phyloP scores from a whole-genome alignment of 30 jellyfish, hydroid and myxozoan genomes.

The Phacellophora camtschatica region DNA sequence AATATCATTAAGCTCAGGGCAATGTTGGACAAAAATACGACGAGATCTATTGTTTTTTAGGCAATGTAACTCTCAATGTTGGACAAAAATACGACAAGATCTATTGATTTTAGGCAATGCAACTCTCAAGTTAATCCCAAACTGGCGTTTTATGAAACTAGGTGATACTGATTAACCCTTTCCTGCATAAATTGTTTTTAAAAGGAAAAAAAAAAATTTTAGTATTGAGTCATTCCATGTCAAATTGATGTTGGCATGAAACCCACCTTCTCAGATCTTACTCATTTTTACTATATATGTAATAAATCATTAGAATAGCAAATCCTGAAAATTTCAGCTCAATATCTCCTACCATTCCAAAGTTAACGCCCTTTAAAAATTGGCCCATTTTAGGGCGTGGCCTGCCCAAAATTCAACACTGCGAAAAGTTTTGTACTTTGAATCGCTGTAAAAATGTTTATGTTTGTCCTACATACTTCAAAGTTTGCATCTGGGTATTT shows the following conservation, averaged over 20 bases:
- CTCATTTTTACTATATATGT: background rate
- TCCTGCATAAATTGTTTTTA: no score
- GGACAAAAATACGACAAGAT: no score
- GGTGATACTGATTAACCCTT: no score
- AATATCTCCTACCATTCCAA: background rate
- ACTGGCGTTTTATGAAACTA: no score
- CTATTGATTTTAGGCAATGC: no score
- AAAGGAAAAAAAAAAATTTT: no score
- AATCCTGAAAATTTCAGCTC: background rate
- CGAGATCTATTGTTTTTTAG: no score
- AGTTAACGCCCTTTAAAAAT: background rate
- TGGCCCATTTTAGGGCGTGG: slow-evolving; percentile 7
- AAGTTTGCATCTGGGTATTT: background rate
- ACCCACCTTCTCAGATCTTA: background rate
- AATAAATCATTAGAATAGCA: background rate
- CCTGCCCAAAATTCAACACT: background rate
- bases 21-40: no score
- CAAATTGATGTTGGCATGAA: background rate
- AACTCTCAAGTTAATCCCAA: no score
- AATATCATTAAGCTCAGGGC: no score
- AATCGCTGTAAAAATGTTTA: background rate
- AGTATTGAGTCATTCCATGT: slow-evolving; percentile 4
- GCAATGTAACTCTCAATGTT: no score
- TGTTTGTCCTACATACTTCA: background rate
- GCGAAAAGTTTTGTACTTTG: background rate